phyloP scores from a whole-genome alignment of 2,113 vertebrate species.

The Halichoeres trimaculatus region DNA sequence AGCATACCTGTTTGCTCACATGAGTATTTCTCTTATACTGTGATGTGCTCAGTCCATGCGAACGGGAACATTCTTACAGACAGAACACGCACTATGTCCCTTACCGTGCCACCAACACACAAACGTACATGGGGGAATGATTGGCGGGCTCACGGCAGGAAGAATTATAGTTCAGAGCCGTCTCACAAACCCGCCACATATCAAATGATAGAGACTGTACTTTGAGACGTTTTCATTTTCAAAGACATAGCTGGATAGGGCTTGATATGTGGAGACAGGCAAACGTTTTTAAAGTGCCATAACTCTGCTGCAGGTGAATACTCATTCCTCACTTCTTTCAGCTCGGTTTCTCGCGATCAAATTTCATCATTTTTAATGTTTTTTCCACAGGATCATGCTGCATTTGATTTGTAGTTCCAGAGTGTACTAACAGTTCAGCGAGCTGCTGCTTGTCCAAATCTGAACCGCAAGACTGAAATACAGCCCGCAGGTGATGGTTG shows the following conservation, averaged over 20 bases:
- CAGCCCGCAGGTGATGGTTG: not conserved
- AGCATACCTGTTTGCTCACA: not conserved
- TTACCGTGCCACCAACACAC: not conserved
- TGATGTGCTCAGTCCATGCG: not conserved
- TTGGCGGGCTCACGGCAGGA: slow-evolving; percentile 21
- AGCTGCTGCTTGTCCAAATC: too few relatives aligned
- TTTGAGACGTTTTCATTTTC: slow-evolving; percentile 45
- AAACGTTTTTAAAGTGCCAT: slow-evolving; percentile 15
- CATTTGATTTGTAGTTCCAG: slow-evolving; percentile 4
- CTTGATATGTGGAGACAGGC: slow-evolving; percentile 8
- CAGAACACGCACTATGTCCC: not conserved
- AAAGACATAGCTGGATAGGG: not conserved
- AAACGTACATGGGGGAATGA: not conserved
- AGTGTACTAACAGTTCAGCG: not conserved
- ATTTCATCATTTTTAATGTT: slow-evolving; percentile 13
- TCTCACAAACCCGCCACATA: slow-evolving; percentile 39
- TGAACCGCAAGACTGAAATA: not conserved
- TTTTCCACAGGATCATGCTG: not conserved
- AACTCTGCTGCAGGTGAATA: slow-evolving; percentile 26
- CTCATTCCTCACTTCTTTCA: slow-evolving; percentile 1
- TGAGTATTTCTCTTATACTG: not conserved
- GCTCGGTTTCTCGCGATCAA: not conserved
- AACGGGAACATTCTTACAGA: not conserved
- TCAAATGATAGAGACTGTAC: slow-evolving; percentile 39
- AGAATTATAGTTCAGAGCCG: slow-evolving; percentile 38